Conservation (phyloP, 2,113 vertebrate genomes). For the Ciconia maguari region DNA sequence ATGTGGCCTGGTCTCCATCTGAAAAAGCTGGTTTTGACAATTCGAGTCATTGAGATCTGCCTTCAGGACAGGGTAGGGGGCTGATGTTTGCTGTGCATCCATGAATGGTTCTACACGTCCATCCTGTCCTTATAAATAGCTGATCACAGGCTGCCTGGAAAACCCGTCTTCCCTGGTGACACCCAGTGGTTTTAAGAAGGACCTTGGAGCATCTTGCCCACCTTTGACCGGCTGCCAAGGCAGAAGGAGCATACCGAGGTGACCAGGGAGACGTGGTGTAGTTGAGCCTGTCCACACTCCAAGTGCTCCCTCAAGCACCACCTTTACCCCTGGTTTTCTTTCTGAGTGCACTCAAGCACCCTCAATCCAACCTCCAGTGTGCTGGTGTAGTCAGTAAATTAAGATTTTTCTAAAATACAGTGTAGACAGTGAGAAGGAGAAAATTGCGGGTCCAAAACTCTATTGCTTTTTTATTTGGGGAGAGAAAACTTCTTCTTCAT, state of each 20-base stretch:
- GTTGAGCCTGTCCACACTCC: too few relatives aligned
- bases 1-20: not conserved
- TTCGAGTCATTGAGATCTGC: not conserved
- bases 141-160: not conserved
- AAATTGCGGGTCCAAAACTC: not conserved
- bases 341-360: not conserved
- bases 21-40: not conserved
- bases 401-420: not conserved
- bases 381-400: not conserved
- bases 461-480: not conserved
- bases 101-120: rapidly evolving
- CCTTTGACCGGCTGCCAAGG: not conserved
- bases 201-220: not conserved
- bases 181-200: not conserved
- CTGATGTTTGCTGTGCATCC: not conserved
- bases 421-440: not conserved
- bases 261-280: rapidly evolving
- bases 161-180: not conserved
- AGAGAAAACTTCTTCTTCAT: not conserved
- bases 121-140: not conserved
- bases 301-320: rapidly evolving
- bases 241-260: not conserved
- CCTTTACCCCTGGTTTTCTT: not conserved
- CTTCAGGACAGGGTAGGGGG: not conserved
- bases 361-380: not conserved